Conservation (phyloP, 2,113 vertebrate genomes). For the Protobothrops mucrosquamatus region DNA sequence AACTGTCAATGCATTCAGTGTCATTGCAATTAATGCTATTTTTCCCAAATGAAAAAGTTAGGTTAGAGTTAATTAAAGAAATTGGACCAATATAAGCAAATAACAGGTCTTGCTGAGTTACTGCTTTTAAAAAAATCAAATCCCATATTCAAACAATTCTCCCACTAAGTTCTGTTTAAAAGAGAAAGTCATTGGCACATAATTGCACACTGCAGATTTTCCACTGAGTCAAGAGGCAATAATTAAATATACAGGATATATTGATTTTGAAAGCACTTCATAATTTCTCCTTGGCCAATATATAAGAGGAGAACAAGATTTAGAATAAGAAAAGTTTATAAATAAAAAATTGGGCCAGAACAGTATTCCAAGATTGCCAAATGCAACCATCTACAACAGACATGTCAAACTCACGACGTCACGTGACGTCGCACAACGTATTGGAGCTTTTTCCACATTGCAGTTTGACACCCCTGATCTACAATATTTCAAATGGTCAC, state of each 20-base stretch:
- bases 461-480: no score
- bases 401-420: no score
- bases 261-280: not conserved
- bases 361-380: not conserved
- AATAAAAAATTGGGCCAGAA: not conserved
- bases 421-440: rapidly evolving
- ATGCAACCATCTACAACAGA: not conserved
- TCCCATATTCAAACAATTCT: conserved; percentile 1
- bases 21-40: conserved; percentile 1
- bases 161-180: conserved; percentile 17
- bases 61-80: conserved; percentile 18
- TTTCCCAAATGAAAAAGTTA: not conserved
- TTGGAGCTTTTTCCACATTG: no score
- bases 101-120: conserved; percentile 2
- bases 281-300: not conserved
- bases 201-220: conserved; percentile 12
- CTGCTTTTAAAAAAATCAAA: not conserved
- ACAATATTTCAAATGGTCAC: no score
- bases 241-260: conserved; percentile 4
- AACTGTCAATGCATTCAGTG: not conserved
- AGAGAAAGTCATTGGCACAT: not conserved
- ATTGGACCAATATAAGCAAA: conserved; percentile 7
- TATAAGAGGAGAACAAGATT: not conserved
- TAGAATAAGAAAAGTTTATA: not conserved
- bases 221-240: not conserved